These are phyloP conservation scores for Clanis bilineata DNA, from an alignment of 2,888 invertebrate genomes.

Conservation along the genomic window DNA sequence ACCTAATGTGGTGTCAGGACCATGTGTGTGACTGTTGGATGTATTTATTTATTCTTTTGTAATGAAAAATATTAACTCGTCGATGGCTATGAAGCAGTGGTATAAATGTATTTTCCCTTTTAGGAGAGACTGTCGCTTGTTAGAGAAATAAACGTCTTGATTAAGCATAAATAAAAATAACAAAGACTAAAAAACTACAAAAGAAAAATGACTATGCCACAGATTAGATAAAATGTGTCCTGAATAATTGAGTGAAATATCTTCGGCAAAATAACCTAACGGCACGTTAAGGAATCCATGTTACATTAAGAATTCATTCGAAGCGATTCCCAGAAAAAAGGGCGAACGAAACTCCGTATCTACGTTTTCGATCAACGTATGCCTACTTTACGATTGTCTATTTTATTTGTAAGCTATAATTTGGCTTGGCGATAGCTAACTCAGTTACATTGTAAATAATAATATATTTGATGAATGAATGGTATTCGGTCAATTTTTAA, in stretches of 20 bases:
- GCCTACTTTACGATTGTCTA: not conserved
- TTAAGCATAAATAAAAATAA: no score
- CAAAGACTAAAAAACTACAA: no score
- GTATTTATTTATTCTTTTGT: no score
- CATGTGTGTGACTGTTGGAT: no score
- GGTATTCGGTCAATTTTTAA: not conserved
- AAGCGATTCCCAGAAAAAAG: slow-evolving; percentile 7
- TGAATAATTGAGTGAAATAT: slow-evolving; percentile 12
- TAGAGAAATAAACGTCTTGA: no score
- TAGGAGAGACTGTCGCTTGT: no score
- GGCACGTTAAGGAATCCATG: slow-evolving; percentile 12
- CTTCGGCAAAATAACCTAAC: not conserved
- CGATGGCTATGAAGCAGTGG: no score
- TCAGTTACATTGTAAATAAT: not conserved
- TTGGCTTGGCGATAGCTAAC: not conserved
- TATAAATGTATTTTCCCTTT: no score
- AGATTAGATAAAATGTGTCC: not conserved
- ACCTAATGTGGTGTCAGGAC: no score
- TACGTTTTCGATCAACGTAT: slow-evolving; percentile 15
- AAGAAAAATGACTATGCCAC: not conserved
- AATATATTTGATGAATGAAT: not conserved
- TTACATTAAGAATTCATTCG: slow-evolving; percentile 22
- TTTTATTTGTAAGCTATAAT: slow-evolving; percentile 1
- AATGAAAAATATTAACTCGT: no score
- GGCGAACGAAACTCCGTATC: not conserved